Base-by-base conservation (phyloP, 2,113 vertebrate genomes). In the Corythaixoides concolor region DNA sequence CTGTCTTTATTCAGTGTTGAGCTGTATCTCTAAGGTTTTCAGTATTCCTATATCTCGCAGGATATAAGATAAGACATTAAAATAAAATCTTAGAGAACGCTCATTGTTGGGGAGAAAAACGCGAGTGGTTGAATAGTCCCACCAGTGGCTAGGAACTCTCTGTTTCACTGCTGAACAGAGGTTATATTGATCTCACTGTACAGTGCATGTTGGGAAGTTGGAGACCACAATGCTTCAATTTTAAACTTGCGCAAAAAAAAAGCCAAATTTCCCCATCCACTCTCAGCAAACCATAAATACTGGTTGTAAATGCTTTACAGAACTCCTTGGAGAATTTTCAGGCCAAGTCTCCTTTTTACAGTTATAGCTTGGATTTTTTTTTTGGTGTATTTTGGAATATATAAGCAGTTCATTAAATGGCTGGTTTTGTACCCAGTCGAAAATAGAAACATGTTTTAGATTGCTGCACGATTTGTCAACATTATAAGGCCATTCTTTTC, bases 101-200 rank as follows among this genome's bases (percentile, higher is more conserved):
- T 97, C 86, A 55, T 70, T 83, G 35, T 63, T 93, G 94, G 89
- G 84, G 84, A 95, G 89, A 92, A 91, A 91, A 93, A 47, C 52
- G 11, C 8, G 6, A 80, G 47, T 79, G 69, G 32, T 37, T 88
- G 59, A 95, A 26, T 60, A 82, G 70, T 86, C 88, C 59, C 92
- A 72, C 85, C 33, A 90, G 41, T 94, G 89, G 90, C 58, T 88
- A 95, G 81, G 85, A 93, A 88, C 93, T 96, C 94, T 97, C 96
- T 91, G 93, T 97, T 97, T 96, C 95, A 94, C 89, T 95, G 90
- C 93, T 97, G 93, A 97, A 95, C 93, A 96, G 95, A 96, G 96
- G 95, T 97, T 95, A 88, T 87, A 37, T 93, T 95, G 66, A 94
- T 88, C 91, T 97, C 94, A 95, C 91, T 93, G 49, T 81, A 92